phyloP scores from a whole-genome alignment of 2,113 vertebrate genomes.

The Macquaria ambigua region DNA sequence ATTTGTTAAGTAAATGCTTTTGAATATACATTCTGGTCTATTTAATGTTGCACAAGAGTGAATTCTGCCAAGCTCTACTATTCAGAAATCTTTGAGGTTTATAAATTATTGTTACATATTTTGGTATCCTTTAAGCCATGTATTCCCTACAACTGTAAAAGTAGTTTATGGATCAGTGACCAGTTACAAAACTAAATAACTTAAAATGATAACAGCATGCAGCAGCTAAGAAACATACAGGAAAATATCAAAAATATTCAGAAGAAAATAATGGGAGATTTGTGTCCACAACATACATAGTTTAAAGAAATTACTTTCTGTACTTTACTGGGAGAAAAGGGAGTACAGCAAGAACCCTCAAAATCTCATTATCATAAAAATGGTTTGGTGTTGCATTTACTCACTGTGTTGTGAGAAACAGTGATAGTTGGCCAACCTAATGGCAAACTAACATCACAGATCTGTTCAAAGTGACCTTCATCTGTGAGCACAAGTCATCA shows the following conservation, averaged over 20 bases:
- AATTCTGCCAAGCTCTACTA: no score
- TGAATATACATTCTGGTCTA: no score
- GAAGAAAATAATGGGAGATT: slow-evolving; percentile 15
- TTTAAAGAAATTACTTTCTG: not conserved
- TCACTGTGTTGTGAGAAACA: not conserved
- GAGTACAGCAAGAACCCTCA: not conserved
- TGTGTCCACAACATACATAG: not conserved
- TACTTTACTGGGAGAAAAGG: not conserved
- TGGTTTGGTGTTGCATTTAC: not conserved
- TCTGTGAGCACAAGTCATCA: not conserved
- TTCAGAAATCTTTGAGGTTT: no score
- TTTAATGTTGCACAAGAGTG: no score
- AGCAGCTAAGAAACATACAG: not conserved
- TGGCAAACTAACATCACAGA: not conserved
- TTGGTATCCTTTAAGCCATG: no score
- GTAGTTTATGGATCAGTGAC: slow-evolving; percentile 3
- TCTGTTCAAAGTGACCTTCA: not conserved
- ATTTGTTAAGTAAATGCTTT: no score
- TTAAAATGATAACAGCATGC: not conserved
- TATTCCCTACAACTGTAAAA: not conserved
- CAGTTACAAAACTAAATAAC: not conserved
- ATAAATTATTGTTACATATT: no score
- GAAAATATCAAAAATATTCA: slow-evolving; percentile 4
- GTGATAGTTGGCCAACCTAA: not conserved
- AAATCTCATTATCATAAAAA: not conserved